Percentiles rank a stretch among this genome's conserved stretches.
Conservation (phyloP, 2,797 vertebrate species). For the Acridotheres tristis region DNA sequence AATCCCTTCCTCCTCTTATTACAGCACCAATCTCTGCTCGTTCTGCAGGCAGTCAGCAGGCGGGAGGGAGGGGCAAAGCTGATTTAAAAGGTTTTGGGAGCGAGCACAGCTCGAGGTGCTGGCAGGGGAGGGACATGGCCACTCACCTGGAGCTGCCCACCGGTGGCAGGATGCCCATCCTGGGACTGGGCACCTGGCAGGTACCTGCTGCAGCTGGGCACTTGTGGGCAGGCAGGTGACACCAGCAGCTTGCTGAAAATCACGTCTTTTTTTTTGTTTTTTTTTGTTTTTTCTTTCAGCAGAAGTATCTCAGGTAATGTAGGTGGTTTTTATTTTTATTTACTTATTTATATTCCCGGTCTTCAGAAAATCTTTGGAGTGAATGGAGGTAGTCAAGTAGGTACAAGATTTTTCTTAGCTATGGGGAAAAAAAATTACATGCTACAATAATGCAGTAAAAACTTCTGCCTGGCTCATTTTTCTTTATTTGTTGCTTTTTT, state of each 20-base stretch:
- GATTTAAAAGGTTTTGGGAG: not conserved
- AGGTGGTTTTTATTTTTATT: not conserved
- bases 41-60: not conserved
- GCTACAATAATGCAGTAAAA: not conserved
- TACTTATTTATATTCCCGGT: fast-evolving
- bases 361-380: not conserved
- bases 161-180: not conserved
- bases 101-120: fast-evolving
- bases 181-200: not conserved
- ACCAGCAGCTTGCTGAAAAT: not conserved
- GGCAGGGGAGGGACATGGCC: fast-evolving
- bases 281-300: no score
- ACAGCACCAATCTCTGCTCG: fast-evolving
- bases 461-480: not conserved
- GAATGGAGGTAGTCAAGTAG: not conserved
- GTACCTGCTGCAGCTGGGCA: not conserved
- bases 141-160: not conserved
- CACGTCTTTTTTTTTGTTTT: fast-evolving
- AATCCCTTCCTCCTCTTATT: not conserved
- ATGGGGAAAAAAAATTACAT: not conserved
- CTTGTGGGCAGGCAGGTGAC: not conserved
- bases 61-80: not conserved
- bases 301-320: not conserved
- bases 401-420: not conserved
- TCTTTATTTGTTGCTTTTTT: not conserved